A percentile compares a stretch with the other conserved stretches of the same genome.
phyloP scores from a whole-genome alignment of 2,113 vertebrate genomes.

The Raphicerus campestris region DNA sequence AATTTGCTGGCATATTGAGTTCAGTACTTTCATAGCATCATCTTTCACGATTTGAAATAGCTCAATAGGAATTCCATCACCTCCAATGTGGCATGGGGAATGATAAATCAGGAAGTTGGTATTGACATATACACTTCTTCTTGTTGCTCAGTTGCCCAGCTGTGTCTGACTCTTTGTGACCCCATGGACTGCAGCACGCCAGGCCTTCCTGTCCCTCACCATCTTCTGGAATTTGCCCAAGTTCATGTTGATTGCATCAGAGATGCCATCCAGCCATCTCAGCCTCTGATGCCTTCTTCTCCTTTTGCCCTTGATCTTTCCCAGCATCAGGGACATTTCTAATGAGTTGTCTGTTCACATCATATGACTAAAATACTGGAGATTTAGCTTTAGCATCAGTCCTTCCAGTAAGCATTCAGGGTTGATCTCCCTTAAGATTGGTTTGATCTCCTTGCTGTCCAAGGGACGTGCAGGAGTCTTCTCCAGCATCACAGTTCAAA shows the following conservation, averaged over 20 bases:
- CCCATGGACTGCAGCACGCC: not conserved
- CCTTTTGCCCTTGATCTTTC: not conserved
- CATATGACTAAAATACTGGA: not conserved
- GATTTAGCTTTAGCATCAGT: not conserved
- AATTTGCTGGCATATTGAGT: too few species aligned
- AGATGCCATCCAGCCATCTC: not conserved
- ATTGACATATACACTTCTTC: not conserved
- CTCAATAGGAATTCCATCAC: too few species aligned
- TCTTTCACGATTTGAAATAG: too few species aligned
- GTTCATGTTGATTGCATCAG: not conserved
- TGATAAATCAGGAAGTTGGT: not conserved
- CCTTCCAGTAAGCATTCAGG: not conserved
- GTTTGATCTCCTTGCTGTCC: not conserved
- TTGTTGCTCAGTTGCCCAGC: fast-evolving
- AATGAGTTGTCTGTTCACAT: not conserved
- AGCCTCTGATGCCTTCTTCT: not conserved
- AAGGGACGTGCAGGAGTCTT: not conserved
- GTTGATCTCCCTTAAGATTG: not conserved
- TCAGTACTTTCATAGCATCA: too few species aligned
- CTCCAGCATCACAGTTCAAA: not conserved
- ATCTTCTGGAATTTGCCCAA: not conserved
- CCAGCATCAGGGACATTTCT: not conserved
- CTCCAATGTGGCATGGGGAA: not conserved
- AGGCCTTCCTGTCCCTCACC: not conserved
- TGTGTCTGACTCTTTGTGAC: not conserved